Evolutionary conservation across 2,888 invertebrate genomes (phyloP).

Genomic region (Athripsodes cinereus): DNA sequence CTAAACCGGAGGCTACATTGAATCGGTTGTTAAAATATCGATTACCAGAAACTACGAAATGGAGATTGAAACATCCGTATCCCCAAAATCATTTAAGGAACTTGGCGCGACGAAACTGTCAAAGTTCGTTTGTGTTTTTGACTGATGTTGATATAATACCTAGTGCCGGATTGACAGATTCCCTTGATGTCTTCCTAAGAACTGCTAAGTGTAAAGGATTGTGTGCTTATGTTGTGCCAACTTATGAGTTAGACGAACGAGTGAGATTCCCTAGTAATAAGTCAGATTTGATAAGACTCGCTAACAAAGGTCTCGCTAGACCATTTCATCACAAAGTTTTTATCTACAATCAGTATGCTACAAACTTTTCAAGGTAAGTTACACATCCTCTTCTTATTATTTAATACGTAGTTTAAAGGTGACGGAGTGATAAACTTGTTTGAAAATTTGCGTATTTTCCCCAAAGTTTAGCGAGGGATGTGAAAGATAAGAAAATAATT

Average conservation of each 20-base stretch:
- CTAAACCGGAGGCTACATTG: slow-evolving; percentile 59
- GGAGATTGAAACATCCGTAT: slow-evolving; percentile 72
- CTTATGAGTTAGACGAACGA: slow-evolving; percentile 77
- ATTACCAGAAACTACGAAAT: slow-evolving; percentile 57
- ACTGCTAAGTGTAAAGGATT: slow-evolving; percentile 52
- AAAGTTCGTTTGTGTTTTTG: slow-evolving; percentile 71
- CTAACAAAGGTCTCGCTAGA: slow-evolving; percentile 73
- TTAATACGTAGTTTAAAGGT: not conserved
- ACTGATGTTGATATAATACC: slow-evolving; percentile 88
- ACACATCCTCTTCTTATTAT: not conserved
- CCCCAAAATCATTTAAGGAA: slow-evolving; percentile 89
- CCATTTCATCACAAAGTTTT: slow-evolving; percentile 90
- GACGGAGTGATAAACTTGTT: not conserved
- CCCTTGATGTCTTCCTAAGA: slow-evolving; percentile 63
- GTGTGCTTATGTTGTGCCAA: slow-evolving; percentile 87
- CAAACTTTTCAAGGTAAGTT: slow-evolving; percentile 77
- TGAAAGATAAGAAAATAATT: no score
- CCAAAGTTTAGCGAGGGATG: no score
- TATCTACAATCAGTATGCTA: slow-evolving; percentile 87
- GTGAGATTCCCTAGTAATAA: slow-evolving; percentile 78
- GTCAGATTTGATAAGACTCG: slow-evolving; percentile 66
- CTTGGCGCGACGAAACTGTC: slow-evolving; percentile 78
- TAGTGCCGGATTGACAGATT: slow-evolving; percentile 63
- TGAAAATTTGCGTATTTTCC: no score
- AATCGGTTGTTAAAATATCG: slow-evolving; percentile 54